Conservation (phyloP, 2,888 invertebrate species). For the Himalopsyche tibetana region DNA sequence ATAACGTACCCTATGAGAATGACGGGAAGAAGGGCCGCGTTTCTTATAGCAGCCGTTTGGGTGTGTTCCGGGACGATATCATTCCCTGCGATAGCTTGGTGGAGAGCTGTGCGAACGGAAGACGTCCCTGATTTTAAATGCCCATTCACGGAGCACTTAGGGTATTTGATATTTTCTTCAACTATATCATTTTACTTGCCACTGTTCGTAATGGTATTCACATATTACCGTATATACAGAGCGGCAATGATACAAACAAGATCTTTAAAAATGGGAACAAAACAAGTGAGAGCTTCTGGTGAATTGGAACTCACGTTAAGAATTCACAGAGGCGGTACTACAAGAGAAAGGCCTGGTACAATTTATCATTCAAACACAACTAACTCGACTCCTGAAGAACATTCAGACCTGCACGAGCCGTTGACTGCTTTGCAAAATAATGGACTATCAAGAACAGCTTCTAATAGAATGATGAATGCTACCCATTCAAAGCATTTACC, state of each 20-base stretch:
- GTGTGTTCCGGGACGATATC: conserved; percentile 97
- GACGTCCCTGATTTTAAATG: conserved; percentile 91
- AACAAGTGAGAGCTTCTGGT: conserved; percentile 91
- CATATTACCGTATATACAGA: conserved; percentile 96
- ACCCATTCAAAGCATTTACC: conserved; percentile 81
- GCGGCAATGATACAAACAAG: conserved; percentile 95
- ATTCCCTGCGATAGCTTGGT: conserved; percentile 98
- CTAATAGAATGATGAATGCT: conserved; percentile 81
- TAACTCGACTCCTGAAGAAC: conserved; percentile 82
- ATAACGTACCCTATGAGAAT: conserved; percentile 97
- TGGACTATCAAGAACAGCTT: conserved; percentile 83
- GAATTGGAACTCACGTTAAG: conserved; percentile 92
- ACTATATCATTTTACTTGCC: conserved; percentile 98
- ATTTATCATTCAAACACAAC: conserved; percentile 73
- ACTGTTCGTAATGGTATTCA: conserved; percentile 97
- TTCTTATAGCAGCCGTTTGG: conserved; percentile 96
- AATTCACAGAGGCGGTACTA: conserved; percentile 94
- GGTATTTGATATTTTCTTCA: conserved; percentile 97
- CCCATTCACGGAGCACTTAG: conserved; percentile 96
- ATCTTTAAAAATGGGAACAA: conserved; percentile 93
- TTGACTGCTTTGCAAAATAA: conserved; percentile 87
- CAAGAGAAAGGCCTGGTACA: conserved; percentile 78
- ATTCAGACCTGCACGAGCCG: conserved; percentile 81
- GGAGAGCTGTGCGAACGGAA: conserved; percentile 90
- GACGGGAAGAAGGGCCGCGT: conserved; percentile 90